These are phyloP conservation scores for Oncorhynchus kisutch DNA, from an alignment of 2,113 vertebrate genomes.

Conservation along the genomic window DNA sequence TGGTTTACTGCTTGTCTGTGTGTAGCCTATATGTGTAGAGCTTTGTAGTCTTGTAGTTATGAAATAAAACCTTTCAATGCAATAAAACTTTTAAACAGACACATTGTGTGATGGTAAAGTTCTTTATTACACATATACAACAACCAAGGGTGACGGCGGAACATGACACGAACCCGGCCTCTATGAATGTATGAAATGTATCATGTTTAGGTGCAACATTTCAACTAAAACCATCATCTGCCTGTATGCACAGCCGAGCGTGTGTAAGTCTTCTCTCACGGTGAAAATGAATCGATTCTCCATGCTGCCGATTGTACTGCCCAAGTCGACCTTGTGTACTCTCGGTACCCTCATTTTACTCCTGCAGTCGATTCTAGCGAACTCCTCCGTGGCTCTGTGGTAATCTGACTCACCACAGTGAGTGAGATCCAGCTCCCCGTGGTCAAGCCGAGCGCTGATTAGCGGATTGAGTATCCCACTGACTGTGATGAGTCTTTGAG, in stretches of 20 bases:
- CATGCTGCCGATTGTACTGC: neutral
- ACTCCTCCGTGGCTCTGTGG: too few species aligned
- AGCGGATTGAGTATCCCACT: too few species aligned
- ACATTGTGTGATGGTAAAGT: neutral
- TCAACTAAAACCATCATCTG: neutral
- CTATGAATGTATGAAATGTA: neutral
- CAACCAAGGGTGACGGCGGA: too few species aligned
- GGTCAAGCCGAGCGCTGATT: too few species aligned
- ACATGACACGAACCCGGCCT: too few species aligned
- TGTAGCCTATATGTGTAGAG: fast-evolving
- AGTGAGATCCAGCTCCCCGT: too few species aligned
- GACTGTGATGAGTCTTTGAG: too few species aligned
- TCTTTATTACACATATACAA: neutral
- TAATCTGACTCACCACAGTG: too few species aligned
- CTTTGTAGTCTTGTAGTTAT: fast-evolving
- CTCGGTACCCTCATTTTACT: neutral
- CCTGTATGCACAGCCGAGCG: neutral
- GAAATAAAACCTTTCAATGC: neutral
- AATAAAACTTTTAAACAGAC: neutral
- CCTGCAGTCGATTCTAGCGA: too few species aligned
- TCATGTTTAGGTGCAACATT: neutral
- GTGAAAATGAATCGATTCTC: neutral
- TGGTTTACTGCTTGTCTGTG: neutral
- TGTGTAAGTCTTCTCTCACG: neutral
- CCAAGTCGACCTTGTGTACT: neutral